Base-by-base conservation (phyloP, 2,113 vertebrate genomes). In the Osmerus eperlanus region DNA sequence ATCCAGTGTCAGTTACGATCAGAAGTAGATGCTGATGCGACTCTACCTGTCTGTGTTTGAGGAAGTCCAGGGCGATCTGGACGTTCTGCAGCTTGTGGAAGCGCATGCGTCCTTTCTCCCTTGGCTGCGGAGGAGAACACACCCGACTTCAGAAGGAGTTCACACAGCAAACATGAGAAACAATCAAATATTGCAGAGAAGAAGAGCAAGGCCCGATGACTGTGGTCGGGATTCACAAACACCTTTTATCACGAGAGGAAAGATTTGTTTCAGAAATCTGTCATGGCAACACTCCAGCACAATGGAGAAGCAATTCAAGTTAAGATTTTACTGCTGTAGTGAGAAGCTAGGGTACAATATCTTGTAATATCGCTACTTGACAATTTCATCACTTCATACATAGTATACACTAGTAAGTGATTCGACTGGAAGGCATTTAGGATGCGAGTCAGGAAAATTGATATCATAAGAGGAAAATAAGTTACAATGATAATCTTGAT, bases 61-160 rank as follows among this genome's bases (percentile, higher is more conserved):
- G 94, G 81, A 97, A 99, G 76, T 99, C 95, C 92, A 99, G 91
- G 41, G 96, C 97, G 0, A 99, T 98, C 93, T 98, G 96, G 1
- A 99, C 97, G 0, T 98, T 99, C 92, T 99, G 97, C 81, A 98
- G 91, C 72, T 97, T 98, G 90, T 99, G 97, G 92, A 98, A 99
- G 13, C 97, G 95, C 96, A 99, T 98, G 53, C 96, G 87, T 2
- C 97, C 97, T 81, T 98, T 98, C 86, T 98, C 97, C 25, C 97
- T 92, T 15, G 97, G 97, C 96, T 98, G 89, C 0, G 63, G 80
- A 76, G 5, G 0, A 72, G 18, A 67, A 4, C 25, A 78, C 9
- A 52, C 4, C 2, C 4, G 51, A 56, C 25, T 52, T 82, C 25
- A 78, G 51, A 12, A 51, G 3, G 25, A 56, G 56, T 28, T 36